Conservation (phyloP, 2,113 vertebrate genomes). For the Megaceryle maxima region DNA sequence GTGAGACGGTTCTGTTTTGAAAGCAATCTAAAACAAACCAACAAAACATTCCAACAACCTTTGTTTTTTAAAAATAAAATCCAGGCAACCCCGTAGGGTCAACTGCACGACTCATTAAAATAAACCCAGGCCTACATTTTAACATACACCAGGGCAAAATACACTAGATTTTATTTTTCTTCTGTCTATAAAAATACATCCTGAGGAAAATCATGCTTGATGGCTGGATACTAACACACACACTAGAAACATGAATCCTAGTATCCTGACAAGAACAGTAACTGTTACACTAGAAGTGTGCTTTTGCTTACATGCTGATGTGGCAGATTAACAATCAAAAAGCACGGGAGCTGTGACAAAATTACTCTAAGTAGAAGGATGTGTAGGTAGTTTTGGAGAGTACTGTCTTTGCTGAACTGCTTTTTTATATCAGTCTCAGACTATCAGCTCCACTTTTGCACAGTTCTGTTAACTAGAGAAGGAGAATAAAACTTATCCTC, state of each 20-base stretch:
- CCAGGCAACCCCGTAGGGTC: not conserved
- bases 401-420: not conserved
- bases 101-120: not conserved
- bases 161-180: rapidly evolving
- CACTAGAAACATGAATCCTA: not conserved
- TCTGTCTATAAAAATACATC: not conserved
- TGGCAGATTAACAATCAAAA: not conserved
- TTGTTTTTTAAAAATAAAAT: not conserved
- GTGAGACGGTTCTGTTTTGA: constrained; percentile 97
- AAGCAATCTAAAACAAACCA: constrained; percentile 83
- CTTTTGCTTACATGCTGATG: not conserved
- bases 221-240: not conserved
- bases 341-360: not conserved
- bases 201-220: not conserved
- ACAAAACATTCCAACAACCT: not conserved
- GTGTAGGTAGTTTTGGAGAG: not conserved
- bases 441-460: not conserved
- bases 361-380: not conserved
- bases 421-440: not conserved
- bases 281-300: not conserved
- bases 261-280: not conserved
- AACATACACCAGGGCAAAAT: not conserved
- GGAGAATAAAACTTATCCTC: not conserved
- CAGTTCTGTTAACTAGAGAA: not conserved
- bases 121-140: not conserved